Evolutionary conservation across 2,113 vertebrate species (phyloP).

Genomic region (Cephalopholis sonnerati): DNA sequence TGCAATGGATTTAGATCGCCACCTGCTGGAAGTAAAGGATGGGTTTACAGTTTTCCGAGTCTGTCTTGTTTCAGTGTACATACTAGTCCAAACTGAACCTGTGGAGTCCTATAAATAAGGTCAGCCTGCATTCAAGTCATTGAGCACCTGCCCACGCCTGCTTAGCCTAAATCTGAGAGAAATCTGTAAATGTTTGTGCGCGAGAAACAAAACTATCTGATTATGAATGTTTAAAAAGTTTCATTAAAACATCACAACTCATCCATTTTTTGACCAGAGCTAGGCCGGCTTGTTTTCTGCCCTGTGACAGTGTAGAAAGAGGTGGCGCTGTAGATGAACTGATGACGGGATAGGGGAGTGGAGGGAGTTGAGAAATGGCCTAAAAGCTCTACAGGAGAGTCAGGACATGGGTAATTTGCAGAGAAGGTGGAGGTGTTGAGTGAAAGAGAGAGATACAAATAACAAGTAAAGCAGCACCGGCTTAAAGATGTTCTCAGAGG

Average conservation of each 20-base stretch:
- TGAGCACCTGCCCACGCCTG: neutral
- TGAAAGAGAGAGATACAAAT: slow-evolving; percentile 58
- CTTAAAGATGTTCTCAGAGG: slow-evolving; percentile 13
- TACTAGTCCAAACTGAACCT: neutral
- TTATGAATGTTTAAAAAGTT: neutral
- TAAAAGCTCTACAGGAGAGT: slow-evolving; percentile 52
- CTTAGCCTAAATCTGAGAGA: neutral
- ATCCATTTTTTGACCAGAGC: neutral
- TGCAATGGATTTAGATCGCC: slow-evolving; percentile 60
- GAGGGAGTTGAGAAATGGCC: slow-evolving; percentile 34
- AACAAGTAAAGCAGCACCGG: slow-evolving; percentile 14
- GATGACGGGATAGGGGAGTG: slow-evolving; percentile 45
- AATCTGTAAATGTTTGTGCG: neutral
- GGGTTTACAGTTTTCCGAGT: neutral
- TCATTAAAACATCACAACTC: neutral
- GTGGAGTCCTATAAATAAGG: neutral
- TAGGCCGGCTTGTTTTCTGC: neutral
- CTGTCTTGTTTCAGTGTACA: neutral
- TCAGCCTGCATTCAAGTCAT: neutral
- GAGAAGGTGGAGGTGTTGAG: slow-evolving; percentile 60
- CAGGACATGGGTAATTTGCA: slow-evolving; percentile 70
- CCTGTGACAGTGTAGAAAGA: slow-evolving; percentile 43
- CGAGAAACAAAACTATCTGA: neutral
- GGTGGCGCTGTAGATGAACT: slow-evolving; percentile 46
- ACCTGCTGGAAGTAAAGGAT: slow-evolving; percentile 62